Percentiles rank a stretch among this genome's conserved stretches.
Evolutionary conservation across 2,113 vertebrate genomes (phyloP).

Genomic region (Pelobates fuscus): DNA sequence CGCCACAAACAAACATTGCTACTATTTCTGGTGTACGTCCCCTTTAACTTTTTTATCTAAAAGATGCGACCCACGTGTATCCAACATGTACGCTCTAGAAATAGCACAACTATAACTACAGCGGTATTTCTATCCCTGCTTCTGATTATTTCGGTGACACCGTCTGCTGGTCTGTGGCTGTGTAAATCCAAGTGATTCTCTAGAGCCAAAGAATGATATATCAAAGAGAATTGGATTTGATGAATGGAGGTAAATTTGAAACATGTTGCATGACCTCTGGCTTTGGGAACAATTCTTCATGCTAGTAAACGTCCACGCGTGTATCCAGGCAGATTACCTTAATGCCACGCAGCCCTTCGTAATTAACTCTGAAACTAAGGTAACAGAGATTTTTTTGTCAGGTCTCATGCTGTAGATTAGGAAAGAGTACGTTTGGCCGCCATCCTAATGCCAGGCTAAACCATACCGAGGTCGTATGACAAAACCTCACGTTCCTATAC

Average conservation of each 20-base stretch:
- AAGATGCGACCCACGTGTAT: too few relatives aligned
- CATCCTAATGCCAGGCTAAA: neutral
- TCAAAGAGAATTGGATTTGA: neutral
- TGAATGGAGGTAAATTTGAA: neutral
- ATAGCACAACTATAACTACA: too few relatives aligned
- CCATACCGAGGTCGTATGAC: neutral
- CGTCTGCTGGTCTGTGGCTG: conserved; percentile 48
- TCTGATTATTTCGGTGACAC: neutral
- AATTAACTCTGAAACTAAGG: neutral
- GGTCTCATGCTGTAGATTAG: neutral
- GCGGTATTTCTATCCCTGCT: too few relatives aligned
- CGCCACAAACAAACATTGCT: too few relatives aligned
- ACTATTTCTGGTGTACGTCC: too few relatives aligned
- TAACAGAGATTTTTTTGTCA: neutral
- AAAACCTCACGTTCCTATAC: too few relatives aligned
- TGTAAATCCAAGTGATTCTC: neutral
- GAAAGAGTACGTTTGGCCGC: neutral
- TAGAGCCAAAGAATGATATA: neutral
- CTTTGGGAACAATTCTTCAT: conserved; percentile 15
- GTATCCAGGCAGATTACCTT: neutral
- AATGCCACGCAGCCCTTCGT: neutral
- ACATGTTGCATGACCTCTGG: conserved; percentile 5
- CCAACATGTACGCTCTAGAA: too few relatives aligned
- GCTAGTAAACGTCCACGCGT: neutral
- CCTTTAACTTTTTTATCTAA: too few relatives aligned